These are phyloP conservation scores for Acromyrmex echinatior DNA, from an alignment of 1,140 invertebrate genomes.

Conservation along the genomic window DNA sequence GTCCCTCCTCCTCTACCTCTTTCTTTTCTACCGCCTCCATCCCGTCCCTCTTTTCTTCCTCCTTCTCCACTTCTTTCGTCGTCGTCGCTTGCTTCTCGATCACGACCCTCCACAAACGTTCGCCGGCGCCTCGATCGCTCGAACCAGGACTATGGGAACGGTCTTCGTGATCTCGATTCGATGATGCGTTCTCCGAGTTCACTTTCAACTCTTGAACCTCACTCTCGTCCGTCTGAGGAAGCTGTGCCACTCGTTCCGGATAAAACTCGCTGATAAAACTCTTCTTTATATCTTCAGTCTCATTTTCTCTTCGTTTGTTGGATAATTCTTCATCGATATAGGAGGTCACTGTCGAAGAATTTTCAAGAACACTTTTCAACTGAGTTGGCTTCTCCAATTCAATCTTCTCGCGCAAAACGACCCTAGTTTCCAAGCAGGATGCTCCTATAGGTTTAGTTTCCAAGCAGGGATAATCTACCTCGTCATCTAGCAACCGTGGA, in stretches of 20 bases:
- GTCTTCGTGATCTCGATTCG: conserved; percentile 6
- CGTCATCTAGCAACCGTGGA: conserved; percentile 77
- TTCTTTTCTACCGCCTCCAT: conserved; percentile 55
- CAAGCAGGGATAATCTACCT: conserved; percentile 84
- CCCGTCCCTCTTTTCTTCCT: conserved; percentile 33
- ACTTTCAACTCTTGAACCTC: not conserved
- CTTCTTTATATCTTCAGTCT: conserved; percentile 37
- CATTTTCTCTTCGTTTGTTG: not conserved
- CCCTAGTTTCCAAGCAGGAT: conserved; percentile 64
- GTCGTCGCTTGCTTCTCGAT: conserved; percentile 70
- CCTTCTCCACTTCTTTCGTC: conserved; percentile 31
- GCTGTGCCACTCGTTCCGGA: conserved; percentile 52
- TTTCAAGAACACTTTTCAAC: conserved; percentile 9
- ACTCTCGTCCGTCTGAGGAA: not conserved
- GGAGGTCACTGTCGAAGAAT: not conserved
- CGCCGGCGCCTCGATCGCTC: conserved; percentile 48
- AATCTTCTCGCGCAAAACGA: conserved; percentile 37
- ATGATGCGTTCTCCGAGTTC: not conserved
- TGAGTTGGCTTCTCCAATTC: not conserved
- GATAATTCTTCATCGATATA: not conserved
- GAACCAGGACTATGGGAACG: conserved; percentile 2
- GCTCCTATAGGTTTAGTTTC: conserved; percentile 83
- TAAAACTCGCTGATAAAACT: conserved; percentile 71
- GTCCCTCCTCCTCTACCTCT: conserved; percentile 76
- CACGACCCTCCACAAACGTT: conserved; percentile 75